A percentile compares a stretch with the other conserved stretches of the same genome.
Conservation (phyloP, 2,888 invertebrate genomes). For the Tetheella fluctuosa region DNA sequence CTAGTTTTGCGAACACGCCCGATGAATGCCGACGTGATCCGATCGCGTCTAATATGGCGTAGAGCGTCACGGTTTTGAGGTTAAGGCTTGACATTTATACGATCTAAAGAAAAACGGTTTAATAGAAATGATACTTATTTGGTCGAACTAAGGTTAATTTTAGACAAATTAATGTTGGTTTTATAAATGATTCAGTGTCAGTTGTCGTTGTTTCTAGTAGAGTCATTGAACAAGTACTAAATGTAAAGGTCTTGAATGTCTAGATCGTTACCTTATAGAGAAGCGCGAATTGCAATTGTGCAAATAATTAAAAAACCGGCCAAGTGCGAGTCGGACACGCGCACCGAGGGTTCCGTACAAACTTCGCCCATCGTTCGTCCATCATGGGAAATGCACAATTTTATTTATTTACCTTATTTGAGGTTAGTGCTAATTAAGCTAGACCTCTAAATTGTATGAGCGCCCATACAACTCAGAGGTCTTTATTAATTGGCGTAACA, state of each 20-base stretch:
- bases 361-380: no score
- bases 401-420: no score
- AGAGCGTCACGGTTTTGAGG: constrained; percentile 80
- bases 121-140: constrained; percentile 36
- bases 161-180: constrained; percentile 25
- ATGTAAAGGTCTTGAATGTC: constrained; percentile 2
- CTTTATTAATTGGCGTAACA: no score
- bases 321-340: no score
- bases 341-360: no score
- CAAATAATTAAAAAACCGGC: no score
- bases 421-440: no score
- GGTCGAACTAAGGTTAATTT: constrained; percentile 48
- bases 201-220: background rate
- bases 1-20: constrained; percentile 45
- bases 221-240: no score
- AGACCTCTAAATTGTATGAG: no score
- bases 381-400: no score
- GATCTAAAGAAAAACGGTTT: constrained; percentile 59
- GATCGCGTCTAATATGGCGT: constrained; percentile 68
- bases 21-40: constrained; percentile 27
- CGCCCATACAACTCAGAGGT: no score
- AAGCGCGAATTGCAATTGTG: no score
- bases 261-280: background rate
- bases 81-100: constrained; percentile 82
- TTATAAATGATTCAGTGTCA: constrained; percentile 1